phyloP scores from a whole-genome alignment of 2,797 vertebrate species.

The Oceanodroma leucorhoa region DNA sequence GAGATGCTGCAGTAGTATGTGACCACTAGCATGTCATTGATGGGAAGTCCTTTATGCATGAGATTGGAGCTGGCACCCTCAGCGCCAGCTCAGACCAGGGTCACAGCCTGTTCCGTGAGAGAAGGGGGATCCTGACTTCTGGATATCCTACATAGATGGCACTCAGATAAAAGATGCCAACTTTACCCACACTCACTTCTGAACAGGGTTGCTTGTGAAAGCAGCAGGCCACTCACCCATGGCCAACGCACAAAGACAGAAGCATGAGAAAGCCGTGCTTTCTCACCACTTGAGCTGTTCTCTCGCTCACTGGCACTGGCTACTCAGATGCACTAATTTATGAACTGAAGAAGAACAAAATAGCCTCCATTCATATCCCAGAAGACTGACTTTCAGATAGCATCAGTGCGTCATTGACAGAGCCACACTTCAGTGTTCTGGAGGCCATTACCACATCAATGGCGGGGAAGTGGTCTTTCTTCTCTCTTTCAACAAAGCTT shows the following conservation, averaged over 20 bases:
- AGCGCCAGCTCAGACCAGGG: not conserved
- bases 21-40: accelerated
- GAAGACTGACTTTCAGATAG: slow-evolving; percentile 9
- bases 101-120: not conserved
- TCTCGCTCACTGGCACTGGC: not conserved
- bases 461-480: not conserved
- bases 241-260: not conserved
- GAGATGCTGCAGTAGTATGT: not conserved
- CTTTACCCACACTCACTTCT: not conserved
- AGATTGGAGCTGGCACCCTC: not conserved
- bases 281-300: not conserved
- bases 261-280: not conserved
- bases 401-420: not conserved
- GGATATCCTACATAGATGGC: not conserved
- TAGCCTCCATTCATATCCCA: not conserved
- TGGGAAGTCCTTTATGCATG: not conserved
- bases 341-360: not conserved
- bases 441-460: slow-evolving; percentile 36
- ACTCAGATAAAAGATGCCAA: not conserved
- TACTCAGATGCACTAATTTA: not conserved
- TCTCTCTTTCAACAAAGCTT: not conserved
- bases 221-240: not conserved
- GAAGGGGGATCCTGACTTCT: not conserved
- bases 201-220: not conserved
- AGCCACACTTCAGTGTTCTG: not conserved